Base-by-base conservation (phyloP, 2,113 vertebrate genomes). In the Melanotaenia duboulayi region DNA sequence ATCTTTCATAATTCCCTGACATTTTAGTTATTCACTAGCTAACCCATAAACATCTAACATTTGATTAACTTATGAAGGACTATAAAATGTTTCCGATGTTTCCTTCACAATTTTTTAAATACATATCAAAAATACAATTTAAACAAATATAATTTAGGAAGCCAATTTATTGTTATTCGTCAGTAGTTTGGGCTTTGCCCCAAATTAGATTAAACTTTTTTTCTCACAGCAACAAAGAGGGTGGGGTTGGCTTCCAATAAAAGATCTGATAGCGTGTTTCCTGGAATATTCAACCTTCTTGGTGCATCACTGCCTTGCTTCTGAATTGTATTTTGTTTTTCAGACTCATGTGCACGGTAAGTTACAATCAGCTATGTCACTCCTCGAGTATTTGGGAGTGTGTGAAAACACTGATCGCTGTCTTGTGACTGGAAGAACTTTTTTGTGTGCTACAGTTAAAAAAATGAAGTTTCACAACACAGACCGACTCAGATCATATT, bases 191-290 rank as follows among this genome's bases (percentile, higher is more conserved):
- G 7, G 8, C 32, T 35, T 35, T 35, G 32, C 20, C 4, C 12
- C 11, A 65, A 35, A 62, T 44, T 3, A 46, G 6, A 65, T 65
- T 4, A 24, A 65, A 14, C 23, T 55, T 54, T 50, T 52, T 28
- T 40, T 44, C 28, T 24, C 37, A n/a, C 1, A 35, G 28, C 50
- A 55, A 44, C 28, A 59, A 59, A 3, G n/a, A 67, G 61, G 71
- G 68, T 67, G 82, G 74, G 71, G 70, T 59, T 60, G 59, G 3
- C 60, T 66, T 70, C 56, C 32, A 68, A 22, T 50, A 44, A 28
- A 50, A 50, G 10, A 74, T 22, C 8, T 61, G 65, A 51, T 37
- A 28, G 28, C 28, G 44, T 59, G 44, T 69, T 79, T 60, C 35
- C n/a, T 6, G 0, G 11, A 11, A 58, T 16, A 54, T 40, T n/a